A percentile compares a stretch with the other conserved stretches of the same genome.
phyloP scores from a whole-genome alignment of 2,888 invertebrate species.

The Sipha maydis region DNA sequence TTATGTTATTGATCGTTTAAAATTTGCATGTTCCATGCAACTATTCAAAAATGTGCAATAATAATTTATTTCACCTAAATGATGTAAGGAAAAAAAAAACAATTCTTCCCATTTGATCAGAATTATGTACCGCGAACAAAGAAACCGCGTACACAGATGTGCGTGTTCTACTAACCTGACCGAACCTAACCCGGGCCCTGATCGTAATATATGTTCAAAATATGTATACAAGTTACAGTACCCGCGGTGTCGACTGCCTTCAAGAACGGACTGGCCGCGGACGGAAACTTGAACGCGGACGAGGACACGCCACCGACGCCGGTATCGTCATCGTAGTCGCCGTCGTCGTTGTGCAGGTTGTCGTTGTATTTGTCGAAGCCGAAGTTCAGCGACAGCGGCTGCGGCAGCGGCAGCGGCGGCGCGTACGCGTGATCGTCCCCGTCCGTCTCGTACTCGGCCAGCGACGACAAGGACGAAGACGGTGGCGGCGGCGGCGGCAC shows the following conservation, averaged over 20 bases:
- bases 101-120: not conserved
- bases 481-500: slow-evolving; percentile 63
- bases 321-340: not conserved
- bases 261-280: slow-evolving; percentile 67
- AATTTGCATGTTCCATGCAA: not conserved
- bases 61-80: not conserved
- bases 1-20: too few relatives aligned
- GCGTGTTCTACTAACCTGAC: too few relatives aligned
- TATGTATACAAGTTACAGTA: not conserved
- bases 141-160: not conserved
- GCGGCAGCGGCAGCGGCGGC: not conserved
- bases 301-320: not conserved
- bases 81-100: not conserved
- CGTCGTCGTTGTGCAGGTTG: not conserved
- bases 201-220: not conserved
- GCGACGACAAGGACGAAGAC: not conserved
- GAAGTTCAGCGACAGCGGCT: not conserved
- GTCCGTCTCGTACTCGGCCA: slow-evolving; percentile 30
- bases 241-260: not conserved
- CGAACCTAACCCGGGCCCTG: not conserved
- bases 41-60: not conserved
- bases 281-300: slow-evolving; percentile 67
- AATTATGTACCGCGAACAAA: not conserved
- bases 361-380: slow-evolving; percentile 11
- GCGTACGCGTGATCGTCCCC: not conserved